Conservation (phyloP, 2,113 vertebrate genomes). For the Dasypus novemcinctus region DNA sequence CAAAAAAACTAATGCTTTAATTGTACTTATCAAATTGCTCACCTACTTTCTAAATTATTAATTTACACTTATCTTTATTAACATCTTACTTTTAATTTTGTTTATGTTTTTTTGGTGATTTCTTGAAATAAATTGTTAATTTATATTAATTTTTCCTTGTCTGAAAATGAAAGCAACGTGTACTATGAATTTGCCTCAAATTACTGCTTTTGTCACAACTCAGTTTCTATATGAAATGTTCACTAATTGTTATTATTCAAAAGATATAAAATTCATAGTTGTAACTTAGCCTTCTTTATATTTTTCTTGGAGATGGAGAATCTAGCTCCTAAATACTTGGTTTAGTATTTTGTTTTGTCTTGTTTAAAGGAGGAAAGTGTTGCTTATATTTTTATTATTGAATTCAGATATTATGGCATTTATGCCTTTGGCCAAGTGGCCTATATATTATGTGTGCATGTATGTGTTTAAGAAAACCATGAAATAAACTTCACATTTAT, state of each 20-base stretch:
- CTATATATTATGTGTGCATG: neutral
- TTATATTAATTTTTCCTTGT: neutral
- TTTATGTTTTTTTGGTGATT: neutral
- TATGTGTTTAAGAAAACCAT: neutral
- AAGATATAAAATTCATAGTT: neutral
- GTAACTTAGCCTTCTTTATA: neutral
- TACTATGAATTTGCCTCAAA: slow-evolving; percentile 58
- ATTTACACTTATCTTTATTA: neutral
- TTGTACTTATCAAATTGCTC: neutral
- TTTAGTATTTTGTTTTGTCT: neutral
- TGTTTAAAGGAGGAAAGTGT: neutral
- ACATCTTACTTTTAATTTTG: neutral
- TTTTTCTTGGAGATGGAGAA: neutral
- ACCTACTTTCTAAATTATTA: neutral
- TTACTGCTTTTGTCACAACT: neutral
- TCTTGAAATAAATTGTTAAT: neutral
- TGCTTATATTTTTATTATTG: neutral
- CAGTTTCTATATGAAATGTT: neutral
- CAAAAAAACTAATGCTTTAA: neutral
- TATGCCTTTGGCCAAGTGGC: neutral
- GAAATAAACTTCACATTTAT: neutral
- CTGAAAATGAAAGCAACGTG: neutral
- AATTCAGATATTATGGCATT: neutral
- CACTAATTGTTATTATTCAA: neutral
- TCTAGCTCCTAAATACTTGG: neutral